Evolutionary conservation across 2,113 vertebrate species (phyloP), one percentile per base, ranked within the genome.

Genomic region (Myotis davidii): DNA sequence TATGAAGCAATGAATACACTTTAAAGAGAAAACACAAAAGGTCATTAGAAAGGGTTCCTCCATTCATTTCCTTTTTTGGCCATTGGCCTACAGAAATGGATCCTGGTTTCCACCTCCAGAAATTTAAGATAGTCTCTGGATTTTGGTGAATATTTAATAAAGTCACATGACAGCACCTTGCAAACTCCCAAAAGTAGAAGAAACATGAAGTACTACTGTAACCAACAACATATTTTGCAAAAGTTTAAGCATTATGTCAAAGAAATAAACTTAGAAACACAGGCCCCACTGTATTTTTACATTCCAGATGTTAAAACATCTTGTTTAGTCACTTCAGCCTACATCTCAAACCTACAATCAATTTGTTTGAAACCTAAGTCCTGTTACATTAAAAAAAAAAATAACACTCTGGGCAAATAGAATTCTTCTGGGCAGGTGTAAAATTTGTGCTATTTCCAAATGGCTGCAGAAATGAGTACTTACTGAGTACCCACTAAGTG

Each of bases 221-320:
- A 74, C 27, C 79, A 95, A 91, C 3, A 74, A 50, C 39, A 48
- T 72, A 52, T 85, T 94, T 95, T 87, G 14, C 64, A 88, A 87
- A 91, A 95, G 39, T 77, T 74, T 87, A 59, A 74, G 17, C 54
- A 82, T 64, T 50, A 72, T 91, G 27, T 69, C 74, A 97, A 92
- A 81, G 89, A 92, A 82, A 73, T 54, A 95, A 91, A 59, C 74
- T 79, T 96, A 90, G 50, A 96, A 95, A 70, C 52, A 21, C 1
- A 65, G 50, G 9, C 1, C 12, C 34, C 27, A 29, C 14, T 23
- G 20, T 25, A 85, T 34, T 76, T 87, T 90, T 73, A 91, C 61
- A 91, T 20, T 85, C 85, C 25, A 94, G 72, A 92, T 81, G 65
- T 86, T 95, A 87, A 88, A 95, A 96, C 88, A 93, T 18, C 73